Percentiles rank a stretch among this genome's conserved stretches.
These are phyloP conservation scores for Tipula helvola DNA, from an alignment of 2,888 invertebrate species.

Conservation along the genomic window DNA sequence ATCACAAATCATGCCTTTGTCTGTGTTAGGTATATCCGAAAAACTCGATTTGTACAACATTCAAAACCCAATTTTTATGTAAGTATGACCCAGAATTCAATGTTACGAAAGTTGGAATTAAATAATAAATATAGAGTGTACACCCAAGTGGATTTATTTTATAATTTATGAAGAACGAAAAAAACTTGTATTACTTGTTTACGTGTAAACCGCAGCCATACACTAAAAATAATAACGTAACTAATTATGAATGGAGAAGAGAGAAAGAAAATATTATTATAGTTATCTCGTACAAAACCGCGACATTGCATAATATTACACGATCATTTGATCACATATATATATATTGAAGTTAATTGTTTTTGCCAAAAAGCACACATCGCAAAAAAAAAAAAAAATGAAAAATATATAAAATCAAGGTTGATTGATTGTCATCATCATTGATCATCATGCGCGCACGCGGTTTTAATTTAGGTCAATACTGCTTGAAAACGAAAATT, in stretches of 20 bases:
- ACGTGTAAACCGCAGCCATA: not conserved
- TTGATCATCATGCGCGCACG: not conserved
- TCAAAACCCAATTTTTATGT: not conserved
- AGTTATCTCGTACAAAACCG: not conserved
- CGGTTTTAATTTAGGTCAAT: not conserved
- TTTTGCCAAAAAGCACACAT: not conserved
- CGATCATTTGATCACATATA: not conserved
- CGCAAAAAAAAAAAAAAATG: not conserved
- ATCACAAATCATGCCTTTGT: not conserved
- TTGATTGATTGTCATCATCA: not conserved
- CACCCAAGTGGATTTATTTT: not conserved
- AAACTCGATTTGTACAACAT: not conserved
- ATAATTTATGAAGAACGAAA: not conserved
- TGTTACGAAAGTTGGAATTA: constrained; percentile 9
- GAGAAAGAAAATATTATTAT: not conserved
- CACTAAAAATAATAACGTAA: not conserved
- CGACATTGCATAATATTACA: not conserved
- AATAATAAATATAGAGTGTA: not conserved
- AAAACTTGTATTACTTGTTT: not conserved
- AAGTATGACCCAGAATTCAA: constrained; percentile 8
- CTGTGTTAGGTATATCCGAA: not conserved
- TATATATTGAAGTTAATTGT: not conserved
- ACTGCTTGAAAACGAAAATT: not conserved
- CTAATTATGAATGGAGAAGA: not conserved
- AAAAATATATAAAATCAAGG: not conserved